Percentiles rank a stretch among this genome's conserved stretches.
Conservation (phyloP, 2,888 invertebrate species). For the Ectemnius continuus region DNA sequence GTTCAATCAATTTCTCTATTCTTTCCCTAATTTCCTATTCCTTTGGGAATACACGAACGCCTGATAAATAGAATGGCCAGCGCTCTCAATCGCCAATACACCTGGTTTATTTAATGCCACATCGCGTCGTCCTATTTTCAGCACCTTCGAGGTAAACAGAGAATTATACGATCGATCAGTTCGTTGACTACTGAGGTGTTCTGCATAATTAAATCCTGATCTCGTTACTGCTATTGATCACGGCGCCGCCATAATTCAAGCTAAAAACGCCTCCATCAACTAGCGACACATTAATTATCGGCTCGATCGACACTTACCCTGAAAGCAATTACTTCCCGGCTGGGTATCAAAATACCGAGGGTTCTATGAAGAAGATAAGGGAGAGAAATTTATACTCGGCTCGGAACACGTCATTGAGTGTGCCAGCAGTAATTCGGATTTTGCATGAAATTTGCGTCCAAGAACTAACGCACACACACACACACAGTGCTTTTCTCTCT, state of each 20-base stretch:
- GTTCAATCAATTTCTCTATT: too few species aligned
- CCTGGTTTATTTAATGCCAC: neutral
- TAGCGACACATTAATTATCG: neutral
- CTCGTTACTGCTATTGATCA: slow-evolving; percentile 4
- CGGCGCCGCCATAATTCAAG: neutral
- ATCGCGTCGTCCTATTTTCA: too few species aligned
- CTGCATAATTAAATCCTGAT: neutral
- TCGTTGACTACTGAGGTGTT: too few species aligned
- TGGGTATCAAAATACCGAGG: neutral
- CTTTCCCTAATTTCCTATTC: too few species aligned
- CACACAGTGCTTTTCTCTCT: slow-evolving; percentile 7
- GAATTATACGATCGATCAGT: too few species aligned
- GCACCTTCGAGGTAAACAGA: too few species aligned
- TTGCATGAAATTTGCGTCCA: slow-evolving; percentile 1
- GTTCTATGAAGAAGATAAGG: neutral
- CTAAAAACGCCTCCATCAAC: neutral
- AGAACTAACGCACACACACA: neutral
- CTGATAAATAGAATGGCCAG: neutral
- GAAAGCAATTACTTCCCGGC: neutral
- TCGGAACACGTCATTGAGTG: neutral
- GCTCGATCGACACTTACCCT: neutral
- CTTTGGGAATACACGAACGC: neutral
- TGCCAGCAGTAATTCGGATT: slow-evolving; percentile 6
- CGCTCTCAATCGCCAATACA: too few species aligned
- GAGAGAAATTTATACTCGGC: neutral